Evolutionary conservation across 2,113 vertebrate species (phyloP), one percentile per base, ranked within the genome.

Genomic region (Mesitornis unicolor): DNA sequence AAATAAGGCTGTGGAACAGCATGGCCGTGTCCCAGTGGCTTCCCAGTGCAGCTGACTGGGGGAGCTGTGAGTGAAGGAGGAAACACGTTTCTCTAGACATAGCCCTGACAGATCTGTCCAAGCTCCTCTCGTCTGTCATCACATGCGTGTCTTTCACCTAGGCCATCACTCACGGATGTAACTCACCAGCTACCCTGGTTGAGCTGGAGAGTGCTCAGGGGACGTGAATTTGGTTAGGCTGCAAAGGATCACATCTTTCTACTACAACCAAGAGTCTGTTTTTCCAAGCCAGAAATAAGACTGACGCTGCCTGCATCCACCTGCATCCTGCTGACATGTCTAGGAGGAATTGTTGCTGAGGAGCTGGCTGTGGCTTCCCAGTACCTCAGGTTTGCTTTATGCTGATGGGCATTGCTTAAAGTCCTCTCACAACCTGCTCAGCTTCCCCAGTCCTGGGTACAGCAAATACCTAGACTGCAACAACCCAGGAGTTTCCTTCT

Each of bases 131-230:
- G 14, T 40, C 53, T 56, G 2, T 17, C 25, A 14, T 19, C 89
- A 43, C 1, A 0, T 36, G 38, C 0, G 0, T 8, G 21, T 45
- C 65, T 67, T 36, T 31, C 38, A 29, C 2, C 0, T 8, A 83
- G 61, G 28, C 36, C 25, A 40, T 16, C 11, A 9, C 42, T 50
- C 56, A 10, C 0, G 0, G 21, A 20, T 31, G 28, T 2, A 63
- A 43, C 21, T 70, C 45, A 38, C n/a, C 6, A 25, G 16, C 36
- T 40, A 16, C 35, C 47, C 38, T 63, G 61, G 24, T 51, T 53
- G 56, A 70, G 68, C 26, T 67, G n/a, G 56, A 45, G 47, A 45
- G 45, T 14, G 20, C 43, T 47, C 26, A 65, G 51, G 17, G 47
- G 11, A 54, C 31, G 20, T 7, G 13, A 56, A 0, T 64, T 79